These are phyloP conservation scores for Drosophila malerkotliana DNA, from an alignment of 1,140 invertebrate species.

Conservation along the genomic window DNA sequence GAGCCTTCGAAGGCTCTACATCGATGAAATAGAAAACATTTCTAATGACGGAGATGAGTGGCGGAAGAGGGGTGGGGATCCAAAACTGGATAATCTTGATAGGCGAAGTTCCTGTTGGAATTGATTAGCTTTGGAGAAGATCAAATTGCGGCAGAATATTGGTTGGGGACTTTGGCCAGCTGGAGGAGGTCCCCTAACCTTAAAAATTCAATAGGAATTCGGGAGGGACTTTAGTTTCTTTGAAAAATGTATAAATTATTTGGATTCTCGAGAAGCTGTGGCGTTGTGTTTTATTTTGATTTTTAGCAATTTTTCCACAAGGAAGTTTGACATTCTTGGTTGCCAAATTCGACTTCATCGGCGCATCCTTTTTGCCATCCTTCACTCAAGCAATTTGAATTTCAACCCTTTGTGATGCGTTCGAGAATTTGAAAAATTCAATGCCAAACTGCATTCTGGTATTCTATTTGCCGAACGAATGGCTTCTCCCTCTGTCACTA, in stretches of 20 bases:
- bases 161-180: slow-evolving; percentile 16
- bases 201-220: neutral
- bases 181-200: neutral
- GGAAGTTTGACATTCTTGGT: neutral
- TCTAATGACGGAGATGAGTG: slow-evolving; percentile 23
- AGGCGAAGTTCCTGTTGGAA: slow-evolving; percentile 18
- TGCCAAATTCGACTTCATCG: slow-evolving; percentile 6
- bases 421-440: slow-evolving; percentile 9
- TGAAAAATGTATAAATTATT: too few relatives aligned
- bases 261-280: too few relatives aligned
- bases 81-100: slow-evolving; percentile 50
- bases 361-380: neutral
- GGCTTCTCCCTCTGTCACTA: slow-evolving; percentile 24
- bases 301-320: neutral
- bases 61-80: slow-evolving; percentile 4
- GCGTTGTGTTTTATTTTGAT: neutral
- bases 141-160: slow-evolving; percentile 36
- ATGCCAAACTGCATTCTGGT: slow-evolving; percentile 19
- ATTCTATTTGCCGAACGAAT: slow-evolving; percentile 34
- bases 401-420: neutral
- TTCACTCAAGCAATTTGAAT: slow-evolving; percentile 4
- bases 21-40: slow-evolving; percentile 44
- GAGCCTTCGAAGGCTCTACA: slow-evolving; percentile 34
- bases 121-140: slow-evolving; percentile 31
- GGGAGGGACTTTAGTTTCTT: too few relatives aligned